phyloP scores from a whole-genome alignment of 2,113 vertebrate genomes.

The Tragelaphus buxtoni region DNA sequence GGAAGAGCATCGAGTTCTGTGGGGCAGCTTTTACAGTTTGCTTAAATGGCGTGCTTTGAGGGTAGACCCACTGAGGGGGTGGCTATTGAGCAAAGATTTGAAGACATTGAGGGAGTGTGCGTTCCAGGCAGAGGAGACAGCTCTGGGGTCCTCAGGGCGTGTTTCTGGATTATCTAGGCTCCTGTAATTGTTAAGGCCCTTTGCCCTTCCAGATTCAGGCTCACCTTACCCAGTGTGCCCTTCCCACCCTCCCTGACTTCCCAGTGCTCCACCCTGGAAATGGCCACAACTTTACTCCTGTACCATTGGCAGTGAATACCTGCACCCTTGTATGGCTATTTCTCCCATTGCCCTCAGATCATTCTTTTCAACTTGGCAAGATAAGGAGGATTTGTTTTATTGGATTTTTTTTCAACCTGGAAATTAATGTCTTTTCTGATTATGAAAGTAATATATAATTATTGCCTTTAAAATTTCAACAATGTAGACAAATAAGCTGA shows the following conservation, averaged over 20 bases:
- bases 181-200: neutral
- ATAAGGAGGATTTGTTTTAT: neutral
- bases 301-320: fast-evolving
- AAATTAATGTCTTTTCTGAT: neutral
- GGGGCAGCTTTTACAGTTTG: neutral
- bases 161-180: neutral
- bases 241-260: too few relatives aligned
- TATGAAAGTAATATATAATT: neutral
- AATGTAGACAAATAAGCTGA: neutral
- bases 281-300: neutral
- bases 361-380: neutral
- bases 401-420: neutral
- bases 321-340: neutral
- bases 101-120: neutral
- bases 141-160: too few relatives aligned
- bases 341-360: neutral
- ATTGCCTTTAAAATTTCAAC: neutral
- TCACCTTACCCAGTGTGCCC: neutral
- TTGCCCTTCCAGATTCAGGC: neutral
- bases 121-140: neutral
- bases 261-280: neutral
- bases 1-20: neutral
- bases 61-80: neutral
- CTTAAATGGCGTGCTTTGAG: neutral
- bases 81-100: neutral